These are phyloP conservation scores for Seira musarum DNA, from an alignment of 2,888 invertebrate species.

Conservation along the genomic window DNA sequence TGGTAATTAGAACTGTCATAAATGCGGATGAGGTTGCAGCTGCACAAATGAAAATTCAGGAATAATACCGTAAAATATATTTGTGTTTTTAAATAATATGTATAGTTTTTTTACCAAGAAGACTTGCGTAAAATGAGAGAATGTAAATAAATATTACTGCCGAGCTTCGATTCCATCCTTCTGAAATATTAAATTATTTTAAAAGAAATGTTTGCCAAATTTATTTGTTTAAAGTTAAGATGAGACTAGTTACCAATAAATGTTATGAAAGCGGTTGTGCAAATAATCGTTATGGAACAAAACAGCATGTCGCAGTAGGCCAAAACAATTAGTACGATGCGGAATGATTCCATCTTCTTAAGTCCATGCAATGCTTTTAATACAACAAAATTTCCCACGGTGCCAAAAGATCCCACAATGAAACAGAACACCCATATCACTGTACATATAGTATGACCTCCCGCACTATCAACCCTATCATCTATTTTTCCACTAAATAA, in stretches of 20 bases:
- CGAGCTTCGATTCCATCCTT: not conserved
- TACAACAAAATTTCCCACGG: not conserved
- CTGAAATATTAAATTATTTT: not conserved
- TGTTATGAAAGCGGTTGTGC: not conserved
- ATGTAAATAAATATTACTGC: not conserved
- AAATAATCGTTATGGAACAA: not conserved
- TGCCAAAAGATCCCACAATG: not conserved
- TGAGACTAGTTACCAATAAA: constrained; percentile 3
- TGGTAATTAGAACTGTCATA: constrained; percentile 14
- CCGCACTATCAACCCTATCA: no score
- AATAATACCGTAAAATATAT: no score
- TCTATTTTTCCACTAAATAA: no score
- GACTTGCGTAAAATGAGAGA: no score
- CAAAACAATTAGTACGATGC: not conserved
- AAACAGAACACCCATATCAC: not conserved
- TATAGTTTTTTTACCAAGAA: no score
- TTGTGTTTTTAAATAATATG: no score
- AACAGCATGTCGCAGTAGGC: constrained; percentile 5
- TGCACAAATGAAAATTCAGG: not conserved
- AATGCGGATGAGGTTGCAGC: not conserved
- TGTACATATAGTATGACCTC: constrained; percentile 5
- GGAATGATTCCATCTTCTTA: not conserved
- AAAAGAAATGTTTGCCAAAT: no score
- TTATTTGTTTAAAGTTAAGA: no score
- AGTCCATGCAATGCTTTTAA: not conserved